A percentile compares a stretch with the other conserved stretches of the same genome.
phyloP scores from a whole-genome alignment of 23 tunicate genomes.

The Corella eumyota region DNA sequence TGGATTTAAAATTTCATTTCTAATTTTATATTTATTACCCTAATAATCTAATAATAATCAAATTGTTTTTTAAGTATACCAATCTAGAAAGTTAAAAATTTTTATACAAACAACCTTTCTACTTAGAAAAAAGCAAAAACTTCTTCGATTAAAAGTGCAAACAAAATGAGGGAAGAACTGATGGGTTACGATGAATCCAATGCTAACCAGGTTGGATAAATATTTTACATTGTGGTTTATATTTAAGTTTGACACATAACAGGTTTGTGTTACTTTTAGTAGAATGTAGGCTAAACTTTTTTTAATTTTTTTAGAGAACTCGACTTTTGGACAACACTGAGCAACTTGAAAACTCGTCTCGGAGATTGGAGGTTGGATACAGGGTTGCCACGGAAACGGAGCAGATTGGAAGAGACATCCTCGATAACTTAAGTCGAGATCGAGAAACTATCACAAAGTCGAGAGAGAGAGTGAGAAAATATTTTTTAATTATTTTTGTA shows the following conservation, averaged over 20 bases:
- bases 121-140: constrained; percentile 51
- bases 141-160: constrained; percentile 26
- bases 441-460: constrained; percentile 71
- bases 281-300: not conserved
- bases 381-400: constrained; percentile 79
- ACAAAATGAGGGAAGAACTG: constrained; percentile 67
- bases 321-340: constrained; percentile 84
- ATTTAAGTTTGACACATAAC: not conserved
- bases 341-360: constrained; percentile 58
- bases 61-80: no score
- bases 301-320: constrained; percentile 26
- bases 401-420: constrained; percentile 73
- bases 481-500: not conserved
- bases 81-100: no score
- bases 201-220: constrained; percentile 26
- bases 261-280: not conserved
- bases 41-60: no score
- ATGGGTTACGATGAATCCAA: constrained; percentile 42
- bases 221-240: not conserved
- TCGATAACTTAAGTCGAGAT: constrained; percentile 80
- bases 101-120: no score
- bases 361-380: constrained; percentile 79
- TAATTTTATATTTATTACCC: no score
- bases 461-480: constrained; percentile 37
- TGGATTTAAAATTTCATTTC: no score